phyloP scores from a whole-genome alignment of 2,113 vertebrate species.

The Heliornis fulica region DNA sequence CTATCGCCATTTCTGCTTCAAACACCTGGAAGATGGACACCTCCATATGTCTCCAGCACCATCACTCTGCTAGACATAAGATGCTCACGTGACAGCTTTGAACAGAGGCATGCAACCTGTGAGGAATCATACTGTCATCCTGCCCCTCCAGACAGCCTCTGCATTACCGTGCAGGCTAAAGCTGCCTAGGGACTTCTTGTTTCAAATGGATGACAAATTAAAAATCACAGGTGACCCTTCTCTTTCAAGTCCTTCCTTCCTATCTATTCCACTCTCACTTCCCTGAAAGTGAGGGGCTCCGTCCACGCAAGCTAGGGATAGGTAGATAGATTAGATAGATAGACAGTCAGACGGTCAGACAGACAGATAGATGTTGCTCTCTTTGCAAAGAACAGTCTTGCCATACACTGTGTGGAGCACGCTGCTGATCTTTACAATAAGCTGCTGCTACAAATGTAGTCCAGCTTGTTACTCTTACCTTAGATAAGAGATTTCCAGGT shows the following conservation, averaged over 20 bases:
- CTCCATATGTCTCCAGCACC: not conserved
- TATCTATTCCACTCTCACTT: not conserved
- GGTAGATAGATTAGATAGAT: too few species aligned
- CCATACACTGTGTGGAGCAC: not conserved
- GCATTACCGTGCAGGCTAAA: not conserved
- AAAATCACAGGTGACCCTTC: not conserved
- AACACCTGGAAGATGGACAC: not conserved
- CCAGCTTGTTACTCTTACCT: not conserved
- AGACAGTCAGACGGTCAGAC: too few species aligned
- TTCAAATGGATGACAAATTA: not conserved
- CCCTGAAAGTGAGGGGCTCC: not conserved
- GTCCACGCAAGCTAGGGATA: too few species aligned
- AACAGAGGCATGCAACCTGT: not conserved
- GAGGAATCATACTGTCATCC: not conserved
- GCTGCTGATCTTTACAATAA: not conserved
- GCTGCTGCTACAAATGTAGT: not conserved
- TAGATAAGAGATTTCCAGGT: not conserved
- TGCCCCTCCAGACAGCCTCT: slow-evolving; percentile 8
- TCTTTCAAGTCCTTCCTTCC: not conserved
- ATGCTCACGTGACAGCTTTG: slow-evolving; percentile 6
- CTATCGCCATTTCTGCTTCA: not conserved
- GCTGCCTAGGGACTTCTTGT: not conserved
- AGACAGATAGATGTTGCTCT: not conserved
- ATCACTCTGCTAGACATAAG: not conserved
- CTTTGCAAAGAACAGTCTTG: not conserved